Conservation (phyloP, 2,113 vertebrate genomes). For the Sylvia atricapilla region DNA sequence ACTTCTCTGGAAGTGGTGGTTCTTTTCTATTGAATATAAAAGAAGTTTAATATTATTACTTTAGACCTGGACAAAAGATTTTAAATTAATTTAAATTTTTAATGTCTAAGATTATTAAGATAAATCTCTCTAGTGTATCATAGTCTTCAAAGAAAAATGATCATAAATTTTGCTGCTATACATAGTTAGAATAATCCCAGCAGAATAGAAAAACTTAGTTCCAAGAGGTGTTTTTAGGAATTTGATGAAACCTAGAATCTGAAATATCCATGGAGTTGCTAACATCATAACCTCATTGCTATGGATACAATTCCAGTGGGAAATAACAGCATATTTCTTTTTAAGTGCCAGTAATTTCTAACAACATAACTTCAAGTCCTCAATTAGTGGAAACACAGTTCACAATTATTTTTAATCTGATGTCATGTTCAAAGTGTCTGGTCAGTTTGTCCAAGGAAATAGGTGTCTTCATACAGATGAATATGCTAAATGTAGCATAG, state of each 20-base stretch:
- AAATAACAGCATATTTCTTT: slow-evolving; percentile 27
- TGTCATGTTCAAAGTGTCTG: background rate
- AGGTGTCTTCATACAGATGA: background rate
- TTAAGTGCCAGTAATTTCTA: slow-evolving; percentile 33
- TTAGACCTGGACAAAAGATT: background rate
- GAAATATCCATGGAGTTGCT: background rate
- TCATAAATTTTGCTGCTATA: background rate
- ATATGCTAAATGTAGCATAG: background rate
- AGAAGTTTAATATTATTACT: background rate
- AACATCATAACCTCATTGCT: background rate
- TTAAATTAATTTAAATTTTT: background rate
- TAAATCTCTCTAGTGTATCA: background rate
- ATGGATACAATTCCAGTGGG: slow-evolving; percentile 32
- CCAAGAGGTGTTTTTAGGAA: slow-evolving; percentile 22
- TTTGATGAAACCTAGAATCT: background rate
- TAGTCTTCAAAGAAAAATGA: background rate
- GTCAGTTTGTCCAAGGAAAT: slow-evolving; percentile 19
- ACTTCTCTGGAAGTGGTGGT: background rate
- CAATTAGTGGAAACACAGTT: background rate
- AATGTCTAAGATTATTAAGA: background rate
- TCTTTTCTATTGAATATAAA: background rate
- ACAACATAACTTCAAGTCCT: slow-evolving; percentile 19
- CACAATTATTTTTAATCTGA: slow-evolving; percentile 1
- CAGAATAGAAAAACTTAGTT: background rate
- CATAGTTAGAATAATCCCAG: background rate